Percentiles rank a stretch among this genome's conserved stretches.
Evolutionary conservation across 2,797 vertebrate genomes (phyloP).

Genomic region (Hylomyscus alleni): DNA sequence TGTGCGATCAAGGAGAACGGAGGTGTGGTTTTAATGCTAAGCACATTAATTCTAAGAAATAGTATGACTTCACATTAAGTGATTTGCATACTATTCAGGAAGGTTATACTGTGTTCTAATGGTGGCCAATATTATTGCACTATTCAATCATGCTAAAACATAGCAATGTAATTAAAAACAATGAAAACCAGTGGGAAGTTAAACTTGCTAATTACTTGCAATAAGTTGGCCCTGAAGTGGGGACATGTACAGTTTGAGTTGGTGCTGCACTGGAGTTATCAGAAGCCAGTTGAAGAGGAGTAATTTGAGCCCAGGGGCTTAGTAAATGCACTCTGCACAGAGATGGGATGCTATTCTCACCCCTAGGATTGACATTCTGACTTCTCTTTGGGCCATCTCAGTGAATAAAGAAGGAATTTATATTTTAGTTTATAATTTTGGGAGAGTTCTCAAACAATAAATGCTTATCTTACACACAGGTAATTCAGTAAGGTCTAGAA

Average conservation of each 20-base stretch:
- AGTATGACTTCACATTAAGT: conserved; percentile 7
- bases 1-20: neutral
- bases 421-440: conserved; percentile 62
- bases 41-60: conserved; percentile 40
- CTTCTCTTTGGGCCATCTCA: conserved; percentile 8
- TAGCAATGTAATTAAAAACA: conserved; percentile 43
- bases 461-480: conserved; percentile 33
- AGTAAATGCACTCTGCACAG: neutral
- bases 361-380: conserved; percentile 19
- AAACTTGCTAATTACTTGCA: conserved; percentile 49
- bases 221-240: conserved; percentile 15
- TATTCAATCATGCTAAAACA: conserved; percentile 39
- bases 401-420: conserved; percentile 44
- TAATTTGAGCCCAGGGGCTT: neutral
- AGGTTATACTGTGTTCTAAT: conserved; percentile 9
- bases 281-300: conserved; percentile 42
- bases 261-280: neutral
- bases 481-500: conserved; percentile 53
- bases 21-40: conserved; percentile 44
- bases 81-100: conserved; percentile 2
- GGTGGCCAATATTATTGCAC: conserved; percentile 44
- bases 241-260: neutral
- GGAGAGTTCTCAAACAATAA: conserved; percentile 55
- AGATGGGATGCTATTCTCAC: neutral
- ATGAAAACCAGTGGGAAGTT: conserved; percentile 30